phyloP scores from a whole-genome alignment of 2,113 vertebrate genomes.

The Athene noctua region DNA sequence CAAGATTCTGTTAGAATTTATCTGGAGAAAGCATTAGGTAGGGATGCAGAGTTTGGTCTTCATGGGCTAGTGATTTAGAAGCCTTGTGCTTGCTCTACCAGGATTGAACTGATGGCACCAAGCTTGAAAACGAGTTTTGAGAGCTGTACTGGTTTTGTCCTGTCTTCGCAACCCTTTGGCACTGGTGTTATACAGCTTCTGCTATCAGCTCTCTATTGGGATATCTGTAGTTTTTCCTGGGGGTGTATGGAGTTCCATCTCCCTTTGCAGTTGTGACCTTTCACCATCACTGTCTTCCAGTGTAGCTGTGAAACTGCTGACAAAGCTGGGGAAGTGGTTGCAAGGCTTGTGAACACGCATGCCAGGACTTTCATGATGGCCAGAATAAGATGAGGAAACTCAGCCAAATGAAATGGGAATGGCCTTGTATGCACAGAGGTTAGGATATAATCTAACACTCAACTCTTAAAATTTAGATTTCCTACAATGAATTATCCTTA shows the following conservation, averaged over 20 bases:
- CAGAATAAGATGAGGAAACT: neutral
- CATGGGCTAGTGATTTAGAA: neutral
- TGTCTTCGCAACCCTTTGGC: accelerated
- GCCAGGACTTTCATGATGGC: neutral
- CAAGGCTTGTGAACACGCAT: neutral
- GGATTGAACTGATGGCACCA: neutral
- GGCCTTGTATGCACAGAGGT: neutral
- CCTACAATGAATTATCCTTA: neutral
- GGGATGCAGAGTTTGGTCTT: neutral
- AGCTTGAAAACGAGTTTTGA: accelerated
- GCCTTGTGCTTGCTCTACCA: neutral
- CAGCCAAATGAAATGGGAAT: neutral
- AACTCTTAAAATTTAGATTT: neutral
- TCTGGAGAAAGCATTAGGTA: neutral
- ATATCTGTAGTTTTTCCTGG: neutral
- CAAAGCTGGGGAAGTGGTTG: neutral
- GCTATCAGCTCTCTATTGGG: neutral
- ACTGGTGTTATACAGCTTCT: neutral
- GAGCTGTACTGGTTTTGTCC: neutral
- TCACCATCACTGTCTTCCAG: neutral
- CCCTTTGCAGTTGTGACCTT: neutral
- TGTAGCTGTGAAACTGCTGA: neutral
- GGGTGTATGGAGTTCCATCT: neutral
- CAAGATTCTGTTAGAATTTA: neutral
- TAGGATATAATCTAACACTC: neutral